Percentiles rank a stretch among this genome's conserved stretches.
phyloP scores from a whole-genome alignment of 1,140 invertebrate species.

The Bombus turneri region DNA sequence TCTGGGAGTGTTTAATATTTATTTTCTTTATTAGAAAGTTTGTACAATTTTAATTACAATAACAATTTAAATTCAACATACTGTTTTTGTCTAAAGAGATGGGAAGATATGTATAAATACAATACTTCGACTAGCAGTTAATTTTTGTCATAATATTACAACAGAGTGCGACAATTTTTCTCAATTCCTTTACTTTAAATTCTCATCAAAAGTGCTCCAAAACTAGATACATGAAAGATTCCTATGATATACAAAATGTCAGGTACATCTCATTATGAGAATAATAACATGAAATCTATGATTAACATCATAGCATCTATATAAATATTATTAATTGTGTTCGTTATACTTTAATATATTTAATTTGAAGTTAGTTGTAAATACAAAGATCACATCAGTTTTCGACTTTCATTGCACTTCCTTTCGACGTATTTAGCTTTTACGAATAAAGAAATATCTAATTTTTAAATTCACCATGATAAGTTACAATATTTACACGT shows the following conservation, averaged over 20 bases:
- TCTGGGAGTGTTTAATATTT: background rate
- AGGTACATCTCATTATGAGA: slow-evolving; percentile 2
- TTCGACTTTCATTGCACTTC: too few species aligned
- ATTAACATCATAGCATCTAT: background rate
- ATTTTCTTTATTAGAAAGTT: background rate
- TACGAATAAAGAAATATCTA: too few species aligned
- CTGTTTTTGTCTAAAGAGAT: background rate
- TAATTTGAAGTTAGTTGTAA: background rate
- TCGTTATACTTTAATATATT: background rate
- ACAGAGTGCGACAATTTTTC: background rate
- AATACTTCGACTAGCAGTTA: background rate
- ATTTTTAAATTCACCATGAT: too few species aligned
- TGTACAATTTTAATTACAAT: background rate
- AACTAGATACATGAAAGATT: too few species aligned
- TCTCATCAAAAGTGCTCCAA: background rate
- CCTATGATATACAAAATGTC: background rate
- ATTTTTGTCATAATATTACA: background rate
- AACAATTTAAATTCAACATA: background rate
- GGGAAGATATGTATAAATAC: background rate
- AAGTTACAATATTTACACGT: too few species aligned
- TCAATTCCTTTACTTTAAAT: background rate
- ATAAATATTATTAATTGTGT: background rate
- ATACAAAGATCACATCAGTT: background rate
- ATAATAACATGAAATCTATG: background rate
- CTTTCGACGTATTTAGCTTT: too few species aligned